Percentiles rank a stretch among this genome's conserved stretches.
Conservation (phyloP, 2,113 vertebrate genomes). For the Cheilinus undulatus region DNA sequence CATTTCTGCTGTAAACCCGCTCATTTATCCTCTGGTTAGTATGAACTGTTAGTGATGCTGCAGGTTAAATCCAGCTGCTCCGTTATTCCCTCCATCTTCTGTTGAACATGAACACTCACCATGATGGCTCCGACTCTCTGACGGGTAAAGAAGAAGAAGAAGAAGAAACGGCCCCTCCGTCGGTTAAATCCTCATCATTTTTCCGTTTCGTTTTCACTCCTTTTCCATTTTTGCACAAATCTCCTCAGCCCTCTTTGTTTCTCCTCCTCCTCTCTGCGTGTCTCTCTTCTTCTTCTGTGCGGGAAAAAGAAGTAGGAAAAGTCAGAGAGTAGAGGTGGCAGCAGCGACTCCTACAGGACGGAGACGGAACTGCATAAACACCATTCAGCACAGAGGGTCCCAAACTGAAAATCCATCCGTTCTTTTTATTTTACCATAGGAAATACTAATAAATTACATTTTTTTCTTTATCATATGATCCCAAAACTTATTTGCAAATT, state of each 20-base stretch:
- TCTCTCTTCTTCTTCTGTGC: slow-evolving; percentile 45
- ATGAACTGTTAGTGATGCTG: neutral
- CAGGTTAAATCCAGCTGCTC: neutral
- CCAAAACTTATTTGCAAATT: no score
- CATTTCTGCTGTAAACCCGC: neutral
- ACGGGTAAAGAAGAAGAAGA: neutral
- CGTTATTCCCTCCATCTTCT: slow-evolving; percentile 26
- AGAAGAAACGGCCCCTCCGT: neutral
- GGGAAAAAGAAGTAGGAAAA: neutral
- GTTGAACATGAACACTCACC: slow-evolving; percentile 42
- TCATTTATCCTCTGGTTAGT: neutral
- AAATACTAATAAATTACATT: no score
- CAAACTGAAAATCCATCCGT: no score
- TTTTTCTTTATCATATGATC: no score
- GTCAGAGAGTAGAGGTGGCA: neutral
- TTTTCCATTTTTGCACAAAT: neutral
- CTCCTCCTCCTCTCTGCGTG: neutral
- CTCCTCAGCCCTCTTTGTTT: slow-evolving; percentile 56
- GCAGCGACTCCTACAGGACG: slow-evolving; percentile 39
- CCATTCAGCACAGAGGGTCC: neutral
- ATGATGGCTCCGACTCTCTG: slow-evolving; percentile 22
- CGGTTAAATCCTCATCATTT: neutral
- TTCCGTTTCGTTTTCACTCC: neutral
- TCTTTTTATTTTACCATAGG: no score
- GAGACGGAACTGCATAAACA: neutral